Conservation (phyloP, 1,140 invertebrate genomes). For the Archegozetes longisetosus region DNA sequence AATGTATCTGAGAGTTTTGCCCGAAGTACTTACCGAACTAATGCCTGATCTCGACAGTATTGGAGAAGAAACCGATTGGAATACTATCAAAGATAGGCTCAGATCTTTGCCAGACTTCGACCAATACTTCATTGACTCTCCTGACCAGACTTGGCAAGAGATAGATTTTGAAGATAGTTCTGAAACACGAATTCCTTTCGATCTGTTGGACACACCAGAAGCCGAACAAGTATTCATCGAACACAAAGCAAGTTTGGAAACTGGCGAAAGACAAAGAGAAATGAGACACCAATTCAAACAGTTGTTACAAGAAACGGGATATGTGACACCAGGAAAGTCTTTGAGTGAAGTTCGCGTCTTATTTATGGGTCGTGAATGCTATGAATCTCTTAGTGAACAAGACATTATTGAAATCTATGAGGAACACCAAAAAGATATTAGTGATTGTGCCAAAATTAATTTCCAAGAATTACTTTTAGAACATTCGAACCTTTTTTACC, state of each 20-base stretch:
- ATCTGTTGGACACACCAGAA: conserved; percentile 72
- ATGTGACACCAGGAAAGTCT: conserved; percentile 75
- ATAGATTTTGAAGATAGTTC: conserved; percentile 44
- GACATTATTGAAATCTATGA: conserved; percentile 89
- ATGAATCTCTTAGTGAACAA: conserved; percentile 69
- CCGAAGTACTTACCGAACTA: conserved; percentile 59
- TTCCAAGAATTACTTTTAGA: conserved; percentile 84
- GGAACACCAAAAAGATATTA: conserved; percentile 78
- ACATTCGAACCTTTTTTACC: conserved; percentile 84
- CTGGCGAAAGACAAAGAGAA: conserved; percentile 71
- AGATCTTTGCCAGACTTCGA: conserved; percentile 72
- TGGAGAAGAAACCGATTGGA: conserved; percentile 47
- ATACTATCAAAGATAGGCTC: conserved; percentile 59
- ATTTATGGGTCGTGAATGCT: conserved; percentile 88
- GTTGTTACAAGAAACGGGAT: conserved; percentile 79
- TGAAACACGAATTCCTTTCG: conserved; percentile 61
- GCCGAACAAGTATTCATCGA: conserved; percentile 80
- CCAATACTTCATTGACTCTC: conserved; percentile 56
- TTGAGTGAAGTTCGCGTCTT: conserved; percentile 78
- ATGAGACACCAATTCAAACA: conserved; percentile 69
- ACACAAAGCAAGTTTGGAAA: conserved; percentile 72
- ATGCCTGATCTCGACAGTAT: conserved; percentile 60
- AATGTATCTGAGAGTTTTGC: conserved; percentile 60
- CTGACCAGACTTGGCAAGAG: conserved; percentile 61
- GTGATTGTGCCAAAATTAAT: conserved; percentile 75